Base-by-base conservation (phyloP, 37 sponge, comb jelly and placozoan genomes). In the Mnemiopsis leidyi region DNA sequence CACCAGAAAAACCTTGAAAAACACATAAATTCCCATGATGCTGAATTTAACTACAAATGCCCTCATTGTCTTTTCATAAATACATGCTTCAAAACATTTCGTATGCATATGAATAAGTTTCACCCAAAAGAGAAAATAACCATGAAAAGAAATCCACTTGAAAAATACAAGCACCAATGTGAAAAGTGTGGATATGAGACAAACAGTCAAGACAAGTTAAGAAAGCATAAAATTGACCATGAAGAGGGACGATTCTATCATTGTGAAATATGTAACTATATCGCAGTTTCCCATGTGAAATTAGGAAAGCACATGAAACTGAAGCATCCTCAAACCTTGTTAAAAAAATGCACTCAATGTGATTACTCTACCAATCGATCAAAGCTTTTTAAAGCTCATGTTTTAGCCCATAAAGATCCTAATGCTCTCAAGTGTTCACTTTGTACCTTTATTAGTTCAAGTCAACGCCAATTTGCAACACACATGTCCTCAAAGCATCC, bases 21-120 rank as follows among this genome's bases (percentile, higher is more conserved):
- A 18, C 79, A 77, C 33, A 32, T 77, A 20, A 77, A 34, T 26
- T 26, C 79, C 16, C 79, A 77, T 77, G 79, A 77, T 28, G 79
- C 79, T 31, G 79, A 77, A 20, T 77, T 31, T 32, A 77, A 77
- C 35, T 77, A 77, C 32, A 77, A 77, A 77, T 77, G 79, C 79
- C 79, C 79, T 32, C 79, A 77, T 77, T 77, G 79, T 36, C 79
- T 77, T 77, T 77, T 77, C 35, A 77, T 77, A 13, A 77, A 32
- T 18, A 77, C 35, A 9, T 34, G 79, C 18, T 77, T 32, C 79
- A 77, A 77, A 32, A 32, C 34, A 16, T 77, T 77, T 32, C 79
- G 36, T 34, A 16, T 34, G 35, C 79, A 77, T 32, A 34, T 77
- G 36, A 77, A 77, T 31, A 77, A 77, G 79, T 77, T 31, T 32